Evolutionary conservation across 2,797 vertebrate genomes (phyloP), one percentile per base, ranked within the genome.

Genomic region (Telmatherina bonti): DNA sequence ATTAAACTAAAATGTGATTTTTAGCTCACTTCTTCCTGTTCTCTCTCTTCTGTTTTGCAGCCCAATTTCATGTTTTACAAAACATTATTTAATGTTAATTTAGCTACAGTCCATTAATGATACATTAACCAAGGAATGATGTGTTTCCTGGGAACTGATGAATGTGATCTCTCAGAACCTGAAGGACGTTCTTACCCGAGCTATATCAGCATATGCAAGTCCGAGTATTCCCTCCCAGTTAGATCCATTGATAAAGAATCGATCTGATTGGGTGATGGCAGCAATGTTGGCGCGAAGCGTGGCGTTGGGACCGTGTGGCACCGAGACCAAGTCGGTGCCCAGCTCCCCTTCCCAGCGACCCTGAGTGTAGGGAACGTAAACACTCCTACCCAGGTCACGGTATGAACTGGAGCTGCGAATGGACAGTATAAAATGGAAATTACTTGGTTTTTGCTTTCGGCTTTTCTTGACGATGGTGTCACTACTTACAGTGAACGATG

Each of bases 141-240:
- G 43, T 18, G 20, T 47, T 47, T 47, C 2, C 20, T n/a, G 43
- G 43, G 43, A 45, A n/a, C 18, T n/a, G 43, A 45, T 7, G 0
- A 7, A n/a, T n/a, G 15, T 20, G 41, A 43, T 43, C 18, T 2
- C 51, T 26, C 35, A 43, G 41, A 16, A 55, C 62, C 58, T 36
- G 3, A 61, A 0, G 3, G n/a, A 5, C 12, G 15, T 38, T 81
- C 93, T 93, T 80, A 99, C 98, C 91, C 98, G 93, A 30, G 98
- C 98, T 1, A 99, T 99, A 72, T 99, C 97, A 0, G 97, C 97
- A 0, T 99, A 99, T 0, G 98, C 98, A 84, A 99, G 91, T 2
- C 98, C 98, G 74, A 99, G 94, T 87, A 99, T 99, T 65, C 98
- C 98, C 76, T 99, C 98, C 98, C 98, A 99, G 94, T 99, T 99